Evolutionary conservation across 1,140 invertebrate genomes (phyloP).

Genomic region (Drosophila yakuba): DNA sequence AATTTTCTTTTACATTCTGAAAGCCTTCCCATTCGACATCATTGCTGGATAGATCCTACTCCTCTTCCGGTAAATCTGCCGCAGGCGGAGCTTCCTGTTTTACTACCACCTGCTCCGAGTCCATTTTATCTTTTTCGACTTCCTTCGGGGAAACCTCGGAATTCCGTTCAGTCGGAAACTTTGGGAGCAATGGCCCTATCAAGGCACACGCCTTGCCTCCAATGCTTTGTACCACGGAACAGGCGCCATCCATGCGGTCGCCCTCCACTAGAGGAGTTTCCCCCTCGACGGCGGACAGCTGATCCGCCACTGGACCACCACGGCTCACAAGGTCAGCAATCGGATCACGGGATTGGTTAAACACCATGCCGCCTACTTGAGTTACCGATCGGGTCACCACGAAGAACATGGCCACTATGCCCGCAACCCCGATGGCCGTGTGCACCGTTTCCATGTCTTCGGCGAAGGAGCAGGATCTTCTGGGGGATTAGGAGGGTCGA

Average conservation of each 20-base stretch:
- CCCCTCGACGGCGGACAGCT: slow-evolving; percentile 4
- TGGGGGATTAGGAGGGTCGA: slow-evolving; percentile 1
- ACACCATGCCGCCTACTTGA: slow-evolving; percentile 6
- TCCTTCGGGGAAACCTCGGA: background rate
- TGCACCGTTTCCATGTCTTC: slow-evolving; percentile 33
- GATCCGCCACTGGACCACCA: slow-evolving; percentile 9
- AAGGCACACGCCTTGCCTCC: background rate
- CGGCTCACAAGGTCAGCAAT: slow-evolving; percentile 2
- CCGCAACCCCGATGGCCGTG: slow-evolving; percentile 30
- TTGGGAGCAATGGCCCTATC: slow-evolving; percentile 6
- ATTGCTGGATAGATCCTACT: background rate
- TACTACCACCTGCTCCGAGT: background rate
- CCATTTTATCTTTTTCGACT: background rate
- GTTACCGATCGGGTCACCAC: slow-evolving; percentile 4
- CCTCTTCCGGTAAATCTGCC: background rate
- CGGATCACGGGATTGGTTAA: slow-evolving; percentile 1
- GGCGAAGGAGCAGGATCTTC: background rate
- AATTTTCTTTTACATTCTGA: background rate
- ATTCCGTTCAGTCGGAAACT: background rate
- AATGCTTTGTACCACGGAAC: slow-evolving; percentile 3
- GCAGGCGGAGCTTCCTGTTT: background rate
- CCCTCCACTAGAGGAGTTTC: slow-evolving; percentile 9
- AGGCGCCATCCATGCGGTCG: slow-evolving; percentile 10
- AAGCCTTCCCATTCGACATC: background rate
- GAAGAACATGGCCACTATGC: slow-evolving; percentile 33